Evolutionary conservation across 2,797 vertebrate species (phyloP).

Genomic region (Clamator glandarius): DNA sequence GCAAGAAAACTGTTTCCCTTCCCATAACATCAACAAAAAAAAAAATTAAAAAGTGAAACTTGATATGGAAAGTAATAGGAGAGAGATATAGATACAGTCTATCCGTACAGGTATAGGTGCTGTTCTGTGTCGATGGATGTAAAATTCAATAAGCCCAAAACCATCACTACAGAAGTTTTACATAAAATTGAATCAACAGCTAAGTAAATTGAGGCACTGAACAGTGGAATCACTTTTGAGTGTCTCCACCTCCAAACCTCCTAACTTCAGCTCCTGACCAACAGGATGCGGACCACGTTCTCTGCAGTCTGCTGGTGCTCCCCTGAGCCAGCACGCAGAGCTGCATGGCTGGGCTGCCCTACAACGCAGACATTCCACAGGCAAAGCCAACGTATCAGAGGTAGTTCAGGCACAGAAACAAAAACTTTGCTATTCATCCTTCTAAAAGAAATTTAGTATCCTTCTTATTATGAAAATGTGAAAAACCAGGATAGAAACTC

Average conservation of each 20-base stretch:
- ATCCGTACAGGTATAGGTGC: neutral
- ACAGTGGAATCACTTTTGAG: neutral
- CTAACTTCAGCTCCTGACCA: neutral
- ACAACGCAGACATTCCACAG: neutral
- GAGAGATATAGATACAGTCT: neutral
- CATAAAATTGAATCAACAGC: neutral
- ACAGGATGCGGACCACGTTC: fast-evolving
- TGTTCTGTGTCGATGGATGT: neutral
- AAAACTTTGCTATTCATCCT: neutral
- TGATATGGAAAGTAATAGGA: neutral
- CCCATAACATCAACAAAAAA: too few relatives aligned
- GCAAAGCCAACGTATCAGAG: neutral
- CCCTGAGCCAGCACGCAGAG: neutral
- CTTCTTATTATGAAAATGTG: neutral
- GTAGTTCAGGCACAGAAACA: neutral
- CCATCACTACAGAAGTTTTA: neutral
- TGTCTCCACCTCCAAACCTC: neutral
- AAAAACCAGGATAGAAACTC: neutral
- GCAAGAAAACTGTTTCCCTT: neutral
- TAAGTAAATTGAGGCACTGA: neutral
- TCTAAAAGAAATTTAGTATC: neutral
- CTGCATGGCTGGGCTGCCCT: neutral
- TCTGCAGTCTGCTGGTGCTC: too few relatives aligned
- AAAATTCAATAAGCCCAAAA: neutral
- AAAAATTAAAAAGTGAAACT: neutral